Evolutionary conservation across 2,113 vertebrate species (phyloP), one percentile per base, ranked within the genome.

Genomic region (Mungos mungo): DNA sequence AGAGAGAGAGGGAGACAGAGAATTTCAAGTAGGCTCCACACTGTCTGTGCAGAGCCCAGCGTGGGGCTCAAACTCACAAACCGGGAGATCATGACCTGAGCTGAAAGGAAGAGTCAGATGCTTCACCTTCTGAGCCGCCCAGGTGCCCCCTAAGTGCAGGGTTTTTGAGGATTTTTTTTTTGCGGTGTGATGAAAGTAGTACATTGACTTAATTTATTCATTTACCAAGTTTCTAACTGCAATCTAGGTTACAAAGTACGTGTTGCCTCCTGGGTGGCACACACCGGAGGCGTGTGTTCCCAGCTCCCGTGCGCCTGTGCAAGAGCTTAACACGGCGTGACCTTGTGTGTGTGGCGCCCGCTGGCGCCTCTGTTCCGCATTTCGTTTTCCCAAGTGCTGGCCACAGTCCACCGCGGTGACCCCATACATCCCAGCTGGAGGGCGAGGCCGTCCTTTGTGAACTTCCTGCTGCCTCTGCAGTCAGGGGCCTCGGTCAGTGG

Each of bases 301-400:
- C 9, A 9, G 35, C 23, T 2, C n/a, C 10, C 4, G 3, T 14
- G 38, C 54, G 85, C 54, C 2, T 19, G 66, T 68, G 57, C 27
- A 7, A 9, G 50, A 63, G 18, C 35, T 18, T 18, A 47, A 9
- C 38, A 18, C 0, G 35, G 3, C 45, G 3, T 16, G 8, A 13
- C 3, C 18, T 27, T 6, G 1, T 16, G 0, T 60, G 29, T 2
- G 3, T 60, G 7, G 25, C 6, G n/a, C 15, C 5, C 38, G 3
- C 27, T 38, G 38, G 35, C 33, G 12, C 16, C 23, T n/a, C 54
- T 68, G 0, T 66, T 54, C 18, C 60, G 19, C 60, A 1, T 47
- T 57, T 84, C 60, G 60, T n/a, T 54, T 77, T 57, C 35, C 13
- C 1, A 63, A 66, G 31, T 38, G 27, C 66, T 50, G 5, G 3